A percentile compares a stretch with the other conserved stretches of the same genome.
Conservation (phyloP, 2,888 invertebrate species). For the Argyresthia goedartella region DNA sequence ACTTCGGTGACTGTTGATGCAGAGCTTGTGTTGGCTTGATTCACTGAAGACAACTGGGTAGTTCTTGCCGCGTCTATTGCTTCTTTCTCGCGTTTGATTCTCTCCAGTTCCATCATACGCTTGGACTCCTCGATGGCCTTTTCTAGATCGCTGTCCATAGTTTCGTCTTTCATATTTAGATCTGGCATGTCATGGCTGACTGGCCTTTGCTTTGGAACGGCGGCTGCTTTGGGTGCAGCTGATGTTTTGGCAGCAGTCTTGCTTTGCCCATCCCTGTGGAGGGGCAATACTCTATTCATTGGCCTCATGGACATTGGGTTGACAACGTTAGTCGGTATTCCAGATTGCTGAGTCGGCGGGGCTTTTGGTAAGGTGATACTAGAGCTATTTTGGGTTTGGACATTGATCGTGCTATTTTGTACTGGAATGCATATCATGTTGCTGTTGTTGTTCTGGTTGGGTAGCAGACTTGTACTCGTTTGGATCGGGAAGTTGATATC, state of each 20-base stretch:
- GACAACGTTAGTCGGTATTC: conserved; percentile 79
- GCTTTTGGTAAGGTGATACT: conserved; percentile 74
- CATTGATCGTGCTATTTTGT: conserved; percentile 54
- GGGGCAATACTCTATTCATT: conserved; percentile 83
- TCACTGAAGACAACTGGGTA: conserved; percentile 43
- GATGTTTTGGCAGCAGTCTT: conserved; percentile 46
- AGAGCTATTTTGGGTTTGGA: conserved; percentile 61
- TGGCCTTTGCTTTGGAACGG: conserved; percentile 41
- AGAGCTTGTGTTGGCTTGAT: conserved; percentile 42
- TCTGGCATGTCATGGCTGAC: conserved; percentile 65
- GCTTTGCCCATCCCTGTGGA: conserved; percentile 77
- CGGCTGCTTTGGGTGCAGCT: conserved; percentile 26
- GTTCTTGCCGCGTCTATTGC: conserved; percentile 50
- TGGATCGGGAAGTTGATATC: conserved; percentile 58
- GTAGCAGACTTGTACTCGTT: conserved; percentile 38
- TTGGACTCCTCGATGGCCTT: conserved; percentile 65
- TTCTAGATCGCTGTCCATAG: conserved; percentile 62
- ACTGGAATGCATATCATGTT: conserved; percentile 62
- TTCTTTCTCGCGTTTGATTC: conserved; percentile 54
- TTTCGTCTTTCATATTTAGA: conserved; percentile 62
- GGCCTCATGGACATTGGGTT: conserved; percentile 78
- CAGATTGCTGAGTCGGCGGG: conserved; percentile 69
- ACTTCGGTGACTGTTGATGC: conserved; percentile 22
- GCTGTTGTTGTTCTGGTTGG: conserved; percentile 42
- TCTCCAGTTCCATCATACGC: conserved; percentile 60